These are phyloP conservation scores for Actias luna DNA, from an alignment of 2,888 invertebrate genomes.

Conservation along the genomic window DNA sequence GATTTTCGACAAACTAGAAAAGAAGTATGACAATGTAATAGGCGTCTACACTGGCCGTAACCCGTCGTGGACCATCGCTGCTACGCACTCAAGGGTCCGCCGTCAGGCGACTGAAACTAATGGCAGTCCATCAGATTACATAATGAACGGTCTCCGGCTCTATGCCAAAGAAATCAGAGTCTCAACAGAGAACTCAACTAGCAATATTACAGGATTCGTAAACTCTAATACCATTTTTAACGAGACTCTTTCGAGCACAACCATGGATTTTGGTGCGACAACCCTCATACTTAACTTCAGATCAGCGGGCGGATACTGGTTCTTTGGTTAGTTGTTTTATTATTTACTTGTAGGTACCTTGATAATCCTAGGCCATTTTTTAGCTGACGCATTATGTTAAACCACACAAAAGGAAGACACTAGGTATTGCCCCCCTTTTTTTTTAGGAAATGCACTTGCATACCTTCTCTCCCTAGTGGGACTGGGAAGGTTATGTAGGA, in stretches of 20 bases:
- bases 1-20: slow-evolving; percentile 71
- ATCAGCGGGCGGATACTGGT: slow-evolving; percentile 62
- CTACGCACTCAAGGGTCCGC: slow-evolving; percentile 49
- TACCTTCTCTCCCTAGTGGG: no score
- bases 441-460: no score
- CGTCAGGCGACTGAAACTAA: slow-evolving; percentile 41
- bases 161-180: slow-evolving; percentile 36
- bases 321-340: slow-evolving; percentile 52
- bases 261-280: slow-evolving; percentile 42
- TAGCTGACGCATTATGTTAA: no score
- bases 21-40: slow-evolving; percentile 69
- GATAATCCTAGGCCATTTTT: no score
- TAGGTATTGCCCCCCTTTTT: no score
- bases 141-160: slow-evolving; percentile 48
- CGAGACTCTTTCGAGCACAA: slow-evolving; percentile 37
- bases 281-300: slow-evolving; percentile 54
- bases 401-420: no score
- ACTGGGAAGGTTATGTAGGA: no score
- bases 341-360: background rate
- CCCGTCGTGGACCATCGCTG: slow-evolving; percentile 72
- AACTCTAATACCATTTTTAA: slow-evolving; percentile 26
- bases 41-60: slow-evolving; percentile 82
- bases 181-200: slow-evolving; percentile 1
- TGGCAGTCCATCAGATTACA: slow-evolving; percentile 23
- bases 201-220: slow-evolving; percentile 17